These are phyloP conservation scores for Tetramorium bicarinatum DNA, from an alignment of 2,888 invertebrate species.

Conservation along the genomic window DNA sequence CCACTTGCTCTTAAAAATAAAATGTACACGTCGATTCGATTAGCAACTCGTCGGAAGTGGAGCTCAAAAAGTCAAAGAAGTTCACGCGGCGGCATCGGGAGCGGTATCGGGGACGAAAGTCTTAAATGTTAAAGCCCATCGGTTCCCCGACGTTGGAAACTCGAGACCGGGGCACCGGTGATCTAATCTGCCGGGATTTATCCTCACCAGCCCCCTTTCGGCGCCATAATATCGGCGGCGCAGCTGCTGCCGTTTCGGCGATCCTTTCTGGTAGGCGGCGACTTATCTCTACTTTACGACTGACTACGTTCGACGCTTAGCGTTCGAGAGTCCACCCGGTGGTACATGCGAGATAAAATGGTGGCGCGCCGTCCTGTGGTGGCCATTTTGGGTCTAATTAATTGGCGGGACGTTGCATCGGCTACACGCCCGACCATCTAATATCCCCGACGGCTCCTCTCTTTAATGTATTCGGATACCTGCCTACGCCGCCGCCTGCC, in stretches of 20 bases:
- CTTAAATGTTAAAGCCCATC: constrained; percentile 66
- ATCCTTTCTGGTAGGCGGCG: constrained; percentile 85
- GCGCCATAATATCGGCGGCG: constrained; percentile 82
- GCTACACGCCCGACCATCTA: constrained; percentile 65
- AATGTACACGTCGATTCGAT: neutral
- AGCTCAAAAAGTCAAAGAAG: neutral
- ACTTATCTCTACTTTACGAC: constrained; percentile 86
- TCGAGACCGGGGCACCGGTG: constrained; percentile 69
- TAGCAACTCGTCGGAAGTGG: neutral
- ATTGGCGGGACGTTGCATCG: constrained; percentile 71
- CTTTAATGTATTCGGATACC: constrained; percentile 75
- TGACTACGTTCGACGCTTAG: constrained; percentile 81
- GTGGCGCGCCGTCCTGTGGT: constrained; percentile 69
- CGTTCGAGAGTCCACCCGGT: constrained; percentile 76
- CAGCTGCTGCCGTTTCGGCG: constrained; percentile 84
- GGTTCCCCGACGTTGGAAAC: constrained; percentile 70
- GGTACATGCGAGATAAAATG: constrained; percentile 79
- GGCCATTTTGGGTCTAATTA: constrained; percentile 79
- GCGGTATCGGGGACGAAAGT: constrained; percentile 56
- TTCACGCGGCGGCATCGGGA: constrained; percentile 46
- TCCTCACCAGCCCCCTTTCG: constrained; percentile 83
- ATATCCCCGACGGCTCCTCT: constrained; percentile 49
- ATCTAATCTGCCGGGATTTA: constrained; percentile 84
- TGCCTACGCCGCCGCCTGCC: constrained; percentile 53
- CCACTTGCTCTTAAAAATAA: neutral